These are phyloP conservation scores for Cirrhinus molitorella DNA, from an alignment of 2,797 vertebrate species.

Conservation along the genomic window DNA sequence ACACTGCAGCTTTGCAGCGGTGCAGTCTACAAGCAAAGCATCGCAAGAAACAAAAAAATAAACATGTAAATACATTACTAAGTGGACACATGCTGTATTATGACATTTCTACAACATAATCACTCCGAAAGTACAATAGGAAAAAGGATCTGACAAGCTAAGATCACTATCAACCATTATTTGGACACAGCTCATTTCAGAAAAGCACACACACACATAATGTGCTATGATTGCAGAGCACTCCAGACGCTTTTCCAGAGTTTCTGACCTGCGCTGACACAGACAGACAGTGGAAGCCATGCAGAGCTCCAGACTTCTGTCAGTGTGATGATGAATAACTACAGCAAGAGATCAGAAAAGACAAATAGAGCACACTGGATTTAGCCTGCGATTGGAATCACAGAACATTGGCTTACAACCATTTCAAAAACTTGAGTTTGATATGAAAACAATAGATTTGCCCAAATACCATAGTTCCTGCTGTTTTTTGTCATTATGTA, in stretches of 20 bases:
- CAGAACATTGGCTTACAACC: not conserved
- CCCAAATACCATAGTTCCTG: not conserved
- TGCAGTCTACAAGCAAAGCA: not conserved
- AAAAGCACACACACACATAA: slow-evolving; percentile 7
- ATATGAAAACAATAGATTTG: not conserved
- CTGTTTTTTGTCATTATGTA: not conserved
- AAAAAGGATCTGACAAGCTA: slow-evolving; percentile 10
- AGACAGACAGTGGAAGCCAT: not conserved
- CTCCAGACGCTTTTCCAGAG: not conserved
- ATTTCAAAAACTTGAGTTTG: not conserved
- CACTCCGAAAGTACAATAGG: slow-evolving; percentile 6
- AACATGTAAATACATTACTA: not conserved
- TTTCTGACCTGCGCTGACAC: slow-evolving; percentile 19
- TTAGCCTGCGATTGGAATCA: not conserved
- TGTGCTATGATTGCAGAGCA: not conserved
- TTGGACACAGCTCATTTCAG: slow-evolving; percentile 35
- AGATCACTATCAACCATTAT: slow-evolving; percentile 40
- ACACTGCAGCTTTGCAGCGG: slow-evolving; percentile 13
- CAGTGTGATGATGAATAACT: not conserved
- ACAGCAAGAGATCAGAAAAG: not conserved
- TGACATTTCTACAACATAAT: not conserved
- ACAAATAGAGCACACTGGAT: not conserved
- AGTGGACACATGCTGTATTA: not conserved
- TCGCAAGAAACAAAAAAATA: not conserved
- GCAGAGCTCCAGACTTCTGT: not conserved